Percentiles rank a stretch among this genome's conserved stretches.
Evolutionary conservation across 2,113 vertebrate species (phyloP).

Genomic region (Carassius auratus): DNA sequence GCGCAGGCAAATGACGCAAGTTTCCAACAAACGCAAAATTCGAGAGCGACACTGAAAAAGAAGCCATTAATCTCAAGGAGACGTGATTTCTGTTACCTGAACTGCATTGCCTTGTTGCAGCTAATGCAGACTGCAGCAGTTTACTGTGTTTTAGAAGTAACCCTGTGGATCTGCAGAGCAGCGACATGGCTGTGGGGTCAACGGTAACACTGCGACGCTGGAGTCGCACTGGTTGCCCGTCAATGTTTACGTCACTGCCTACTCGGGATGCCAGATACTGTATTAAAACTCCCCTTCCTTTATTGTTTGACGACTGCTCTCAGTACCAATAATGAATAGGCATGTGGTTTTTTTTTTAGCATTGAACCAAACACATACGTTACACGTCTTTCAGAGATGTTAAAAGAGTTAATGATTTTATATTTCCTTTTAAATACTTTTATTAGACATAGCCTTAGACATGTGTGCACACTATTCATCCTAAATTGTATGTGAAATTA

Average conservation of each 20-base stretch:
- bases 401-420: neutral
- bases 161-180: constrained; percentile 68
- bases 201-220: neutral
- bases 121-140: constrained; percentile 50
- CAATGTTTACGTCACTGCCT: neutral
- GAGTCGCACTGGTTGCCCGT: neutral
- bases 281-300: neutral
- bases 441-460: no score
- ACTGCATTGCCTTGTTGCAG: constrained; percentile 69
- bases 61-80: neutral
- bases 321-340: no score
- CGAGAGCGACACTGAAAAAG: constrained; percentile 63
- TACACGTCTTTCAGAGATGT: no score
- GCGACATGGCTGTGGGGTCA: constrained; percentile 66
- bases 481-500: no score
- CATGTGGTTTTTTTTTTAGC: neutral
- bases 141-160: constrained; percentile 63
- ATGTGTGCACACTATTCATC: no score
- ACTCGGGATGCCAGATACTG: constrained; percentile 8
- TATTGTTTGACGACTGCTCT: neutral
- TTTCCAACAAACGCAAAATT: neutral
- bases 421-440: no score
- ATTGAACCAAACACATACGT: neutral
- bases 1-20: constrained; percentile 8
- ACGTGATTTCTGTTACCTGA: constrained; percentile 66